These are phyloP conservation scores for Lycaena phlaeas DNA, from an alignment of 2,888 invertebrate genomes.

Conservation along the genomic window DNA sequence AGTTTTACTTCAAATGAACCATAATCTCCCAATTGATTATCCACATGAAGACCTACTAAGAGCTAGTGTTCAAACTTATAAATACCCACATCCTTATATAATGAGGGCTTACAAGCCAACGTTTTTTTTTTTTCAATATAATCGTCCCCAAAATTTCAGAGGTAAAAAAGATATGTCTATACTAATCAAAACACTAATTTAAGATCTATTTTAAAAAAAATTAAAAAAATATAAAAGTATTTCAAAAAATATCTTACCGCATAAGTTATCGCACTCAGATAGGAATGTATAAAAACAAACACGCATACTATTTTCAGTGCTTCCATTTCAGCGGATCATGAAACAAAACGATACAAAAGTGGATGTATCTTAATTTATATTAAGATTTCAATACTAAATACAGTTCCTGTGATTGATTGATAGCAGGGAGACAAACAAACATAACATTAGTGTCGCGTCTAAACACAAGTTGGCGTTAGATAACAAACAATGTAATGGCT, in stretches of 20 bases:
- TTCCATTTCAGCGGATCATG: neutral
- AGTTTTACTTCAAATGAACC: too few species aligned
- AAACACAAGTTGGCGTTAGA: slow-evolving; percentile 12
- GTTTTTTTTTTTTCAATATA: too few species aligned
- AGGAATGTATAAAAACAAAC: slow-evolving; percentile 5
- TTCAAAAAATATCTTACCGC: slow-evolving; percentile 11
- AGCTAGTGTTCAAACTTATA: too few species aligned
- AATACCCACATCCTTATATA: too few species aligned
- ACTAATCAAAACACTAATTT: too few species aligned
- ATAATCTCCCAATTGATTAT: too few species aligned
- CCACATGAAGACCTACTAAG: too few species aligned
- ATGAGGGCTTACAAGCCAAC: too few species aligned
- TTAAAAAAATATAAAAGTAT: neutral
- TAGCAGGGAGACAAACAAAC: slow-evolving; percentile 18
- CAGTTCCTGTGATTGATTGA: slow-evolving; percentile 30
- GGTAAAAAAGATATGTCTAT: too few species aligned
- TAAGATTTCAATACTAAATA: neutral
- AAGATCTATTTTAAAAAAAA: too few species aligned
- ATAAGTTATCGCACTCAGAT: neutral
- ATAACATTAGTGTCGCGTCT: slow-evolving; percentile 28
- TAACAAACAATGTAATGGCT: neutral
- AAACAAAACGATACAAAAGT: neutral
- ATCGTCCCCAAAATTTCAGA: too few species aligned
- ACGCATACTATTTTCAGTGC: neutral
- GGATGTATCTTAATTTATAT: neutral